Base-by-base conservation (phyloP, 2,113 vertebrate genomes). In the Ceuthmochares aereus region DNA sequence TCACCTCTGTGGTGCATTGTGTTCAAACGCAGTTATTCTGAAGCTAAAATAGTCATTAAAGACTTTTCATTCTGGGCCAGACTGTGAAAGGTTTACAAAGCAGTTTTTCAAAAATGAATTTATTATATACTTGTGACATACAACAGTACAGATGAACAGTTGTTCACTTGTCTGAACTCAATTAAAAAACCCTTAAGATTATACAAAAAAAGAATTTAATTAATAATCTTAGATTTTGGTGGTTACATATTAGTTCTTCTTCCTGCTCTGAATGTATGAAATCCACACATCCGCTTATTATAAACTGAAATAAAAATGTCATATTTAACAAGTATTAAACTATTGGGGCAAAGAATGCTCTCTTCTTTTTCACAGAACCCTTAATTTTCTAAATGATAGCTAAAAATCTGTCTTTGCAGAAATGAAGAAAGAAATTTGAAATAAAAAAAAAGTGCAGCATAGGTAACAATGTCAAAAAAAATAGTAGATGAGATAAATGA, bases 1-100 rank as follows among this genome's bases (percentile, higher is more conserved):
- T 95, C 95, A 95, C 87, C 92, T 97, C 75, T 85, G 63, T 56
- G 59, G 67, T 91, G 63, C 52, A 91, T 84, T 87, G 76, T 91
- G 84, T 76, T 94, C 84, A 93, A 96, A 93, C 2, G 0, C 26
- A 80, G 70, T 34, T 93, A 77, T 97, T 94, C 70, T 90, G 81
- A 90, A 93, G 47, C 78, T 73, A 95, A 96, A 95, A 96, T 94
- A 93, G 59, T 55, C 86, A 85, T 93, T 91, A 96, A 94, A 94
- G 89, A 27, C 67, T 76, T 82, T 91, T 88, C 21, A 70, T 91
- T 95, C 79, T 59, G 29, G 32, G 59, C 4, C 40, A 88, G 59
- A 37, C 76, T 80, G 47, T 89, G 74, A 90, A 90, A 66, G 52
- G 19, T 88, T 91, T 85, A 94, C 59, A 96, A 93, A 91, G 29